A percentile compares a stretch with the other conserved stretches of the same genome.
Conservation (phyloP, 2,113 vertebrate genomes). For the Lagopus leucura region DNA sequence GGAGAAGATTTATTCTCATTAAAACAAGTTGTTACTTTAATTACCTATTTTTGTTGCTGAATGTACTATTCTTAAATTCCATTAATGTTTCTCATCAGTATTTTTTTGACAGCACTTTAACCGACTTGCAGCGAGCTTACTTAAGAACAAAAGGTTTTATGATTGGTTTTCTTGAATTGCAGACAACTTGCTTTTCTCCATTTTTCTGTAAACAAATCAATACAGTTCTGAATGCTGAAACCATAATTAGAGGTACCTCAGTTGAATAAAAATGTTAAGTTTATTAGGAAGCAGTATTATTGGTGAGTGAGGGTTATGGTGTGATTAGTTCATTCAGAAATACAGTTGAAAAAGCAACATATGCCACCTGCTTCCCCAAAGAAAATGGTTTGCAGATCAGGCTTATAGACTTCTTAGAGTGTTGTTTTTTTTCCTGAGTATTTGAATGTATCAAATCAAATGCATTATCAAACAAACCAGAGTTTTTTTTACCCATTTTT, state of each 20-base stretch:
- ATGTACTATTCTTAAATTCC: background rate
- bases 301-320: background rate
- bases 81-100: background rate
- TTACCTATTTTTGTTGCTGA: background rate
- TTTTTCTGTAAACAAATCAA: background rate
- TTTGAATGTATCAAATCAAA: background rate
- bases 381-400: background rate
- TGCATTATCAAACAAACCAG: background rate
- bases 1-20: background rate
- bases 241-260: background rate
- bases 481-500: background rate
- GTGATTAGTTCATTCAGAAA: background rate
- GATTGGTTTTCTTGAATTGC: background rate
- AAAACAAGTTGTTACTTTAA: background rate
- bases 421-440: background rate
- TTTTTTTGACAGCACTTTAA: background rate
- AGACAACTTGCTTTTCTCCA: background rate
- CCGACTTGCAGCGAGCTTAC: background rate
- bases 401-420: accelerated
- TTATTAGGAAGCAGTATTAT: background rate
- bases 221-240: background rate
- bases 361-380: background rate
- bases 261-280: background rate
- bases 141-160: background rate
- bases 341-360: background rate